Evolutionary conservation across 2,888 invertebrate genomes (phyloP), one percentile per base, ranked within the genome.

Genomic region (Hirudinaria manillensis): DNA sequence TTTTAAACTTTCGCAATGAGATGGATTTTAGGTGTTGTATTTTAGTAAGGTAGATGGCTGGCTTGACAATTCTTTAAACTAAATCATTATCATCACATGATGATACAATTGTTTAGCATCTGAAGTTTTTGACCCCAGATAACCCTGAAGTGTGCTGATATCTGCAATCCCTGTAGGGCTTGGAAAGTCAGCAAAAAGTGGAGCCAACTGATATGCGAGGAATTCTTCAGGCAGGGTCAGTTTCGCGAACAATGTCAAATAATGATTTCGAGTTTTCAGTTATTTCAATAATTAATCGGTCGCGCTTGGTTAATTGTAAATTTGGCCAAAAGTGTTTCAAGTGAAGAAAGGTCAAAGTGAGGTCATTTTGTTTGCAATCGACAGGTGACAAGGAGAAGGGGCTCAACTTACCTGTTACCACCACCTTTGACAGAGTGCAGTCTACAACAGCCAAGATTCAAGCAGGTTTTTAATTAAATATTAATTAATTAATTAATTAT

Each of bases 201-300:
- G 94, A 93, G 92, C 83, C 87, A 90, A 80, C 91, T 91, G 85
- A 93, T 93, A 61, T 93, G 93, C 86, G 92, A 93, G 82, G 94
- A 94, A 84, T 94, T 94, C 86, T 94, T 92, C 87, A 88, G 91
- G 2, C 94, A 94, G 85, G 94, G 85, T 83, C 77, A 77, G 71
- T 56, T 3, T 75, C 29, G n/a, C 10, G 7, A 61, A 16, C 6
- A 61, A 1, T 56, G 13, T 3, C 27, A 4, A 56, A 56, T 56
- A 24, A 1, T 61, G 10, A 2, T n/a, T 13, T 13, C 1, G n/a
- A 61, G 61, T 27, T 13, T 27, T 7, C 61, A 61, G 7, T 16
- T 2, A 19, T 7, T 6, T 61, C 1, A 6, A 24, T 13, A 4
- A 24, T 27, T 27, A n/a, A 1, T 61, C 21, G 6, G 3, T 3